phyloP scores from a whole-genome alignment of 2,888 invertebrate genomes.

The Melikaiella ostensackeni region DNA sequence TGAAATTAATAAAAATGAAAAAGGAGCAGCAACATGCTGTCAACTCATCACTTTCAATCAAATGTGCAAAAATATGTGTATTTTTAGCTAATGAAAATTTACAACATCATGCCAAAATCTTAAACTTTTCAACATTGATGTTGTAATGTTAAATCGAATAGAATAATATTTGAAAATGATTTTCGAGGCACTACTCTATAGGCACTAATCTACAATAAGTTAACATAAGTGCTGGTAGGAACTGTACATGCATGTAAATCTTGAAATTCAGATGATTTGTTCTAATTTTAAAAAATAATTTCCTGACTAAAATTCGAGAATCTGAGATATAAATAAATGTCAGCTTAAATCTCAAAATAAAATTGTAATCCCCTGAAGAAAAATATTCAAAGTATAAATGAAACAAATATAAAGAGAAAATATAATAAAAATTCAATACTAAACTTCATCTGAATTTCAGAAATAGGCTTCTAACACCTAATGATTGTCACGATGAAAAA shows the following conservation, averaged over 20 bases:
- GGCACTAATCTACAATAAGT: constrained; percentile 32
- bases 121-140: not conserved
- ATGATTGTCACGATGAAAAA: not conserved
- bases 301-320: too few species aligned
- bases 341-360: not conserved
- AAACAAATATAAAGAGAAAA: not conserved
- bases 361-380: too few species aligned
- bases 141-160: not conserved
- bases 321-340: not conserved
- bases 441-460: constrained; percentile 26
- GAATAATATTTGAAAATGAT: constrained; percentile 27
- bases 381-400: too few species aligned
- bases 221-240: constrained; percentile 22
- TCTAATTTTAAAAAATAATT: not conserved
- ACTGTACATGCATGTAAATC: constrained; percentile 11
- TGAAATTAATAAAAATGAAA: not conserved
- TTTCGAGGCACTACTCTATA: constrained; percentile 14
- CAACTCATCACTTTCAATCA: not conserved
- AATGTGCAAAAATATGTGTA: not conserved
- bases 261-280: constrained; percentile 26
- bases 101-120: constrained; percentile 18
- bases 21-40: constrained; percentile 3
- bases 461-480: not conserved
- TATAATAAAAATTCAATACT: not conserved
- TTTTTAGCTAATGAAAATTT: not conserved